These are phyloP conservation scores for Pachyuromys duprasi DNA, from an alignment of 2,797 vertebrate genomes.

Conservation along the genomic window DNA sequence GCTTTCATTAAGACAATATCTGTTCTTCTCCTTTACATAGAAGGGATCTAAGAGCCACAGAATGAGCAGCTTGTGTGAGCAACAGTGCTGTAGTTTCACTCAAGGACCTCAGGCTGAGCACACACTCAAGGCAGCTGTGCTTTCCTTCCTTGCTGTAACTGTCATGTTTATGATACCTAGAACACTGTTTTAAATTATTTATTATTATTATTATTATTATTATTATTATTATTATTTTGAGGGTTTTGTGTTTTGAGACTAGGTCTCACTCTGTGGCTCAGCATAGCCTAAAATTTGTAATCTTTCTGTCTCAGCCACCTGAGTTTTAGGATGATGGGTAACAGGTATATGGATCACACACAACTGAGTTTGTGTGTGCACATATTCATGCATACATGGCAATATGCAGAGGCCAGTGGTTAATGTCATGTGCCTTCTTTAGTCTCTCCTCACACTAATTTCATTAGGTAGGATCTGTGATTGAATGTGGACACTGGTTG, in stretches of 20 bases:
- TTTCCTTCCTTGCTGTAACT: background rate
- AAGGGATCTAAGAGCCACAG: background rate
- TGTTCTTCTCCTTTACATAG: background rate
- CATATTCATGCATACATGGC: background rate
- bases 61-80: background rate
- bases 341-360: background rate
- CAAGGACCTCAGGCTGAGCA: background rate
- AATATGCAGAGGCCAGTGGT: background rate
- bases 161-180: background rate
- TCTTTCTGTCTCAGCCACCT: background rate
- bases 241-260: background rate
- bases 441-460: background rate
- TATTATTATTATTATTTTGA: background rate
- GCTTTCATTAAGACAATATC: background rate
- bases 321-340: background rate
- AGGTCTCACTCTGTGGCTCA: background rate
- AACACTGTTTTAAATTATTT: background rate
- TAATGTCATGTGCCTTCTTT: background rate
- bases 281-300: background rate
- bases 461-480: background rate
- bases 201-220: background rate
- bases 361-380: background rate
- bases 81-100: background rate
- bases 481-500: background rate
- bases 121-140: background rate